phyloP scores from a whole-genome alignment of 2,888 invertebrate genomes.

The Macrophya alboannulata region DNA sequence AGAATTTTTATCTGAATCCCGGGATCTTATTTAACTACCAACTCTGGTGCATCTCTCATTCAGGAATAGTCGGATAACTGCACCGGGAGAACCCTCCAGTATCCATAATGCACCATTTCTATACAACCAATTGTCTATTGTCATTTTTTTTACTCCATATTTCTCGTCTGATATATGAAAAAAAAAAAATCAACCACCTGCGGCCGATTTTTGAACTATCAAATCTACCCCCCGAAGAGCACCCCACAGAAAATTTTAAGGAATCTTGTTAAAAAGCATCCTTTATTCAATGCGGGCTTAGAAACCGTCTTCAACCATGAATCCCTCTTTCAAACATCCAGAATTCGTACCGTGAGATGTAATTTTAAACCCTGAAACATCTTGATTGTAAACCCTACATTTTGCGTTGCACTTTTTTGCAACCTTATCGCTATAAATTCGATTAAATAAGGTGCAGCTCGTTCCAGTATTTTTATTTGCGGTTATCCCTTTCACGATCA shows the following conservation, averaged over 20 bases:
- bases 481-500: not conserved
- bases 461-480: conserved; percentile 8
- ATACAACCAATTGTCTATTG: conserved; percentile 57
- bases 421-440: not conserved
- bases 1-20: conserved; percentile 27
- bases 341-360: not conserved
- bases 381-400: not conserved
- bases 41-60: conserved; percentile 10
- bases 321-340: not conserved
- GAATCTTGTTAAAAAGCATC: conserved; percentile 42
- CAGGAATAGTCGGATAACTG: not conserved
- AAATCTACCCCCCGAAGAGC: conserved; percentile 54
- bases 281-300: conserved; percentile 17
- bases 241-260: conserved; percentile 18
- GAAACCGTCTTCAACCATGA: not conserved
- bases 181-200: conserved; percentile 49
- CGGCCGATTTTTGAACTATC: conserved; percentile 52
- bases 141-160: conserved; percentile 45
- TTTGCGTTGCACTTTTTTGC: not conserved
- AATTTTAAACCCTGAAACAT: not conserved
- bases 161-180: conserved; percentile 56
- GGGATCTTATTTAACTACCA: not conserved
- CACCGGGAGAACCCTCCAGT: not conserved
- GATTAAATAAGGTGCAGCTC: not conserved
- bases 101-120: conserved; percentile 52